phyloP scores from a whole-genome alignment of 2,113 vertebrate genomes.

The Nibea albiflora region DNA sequence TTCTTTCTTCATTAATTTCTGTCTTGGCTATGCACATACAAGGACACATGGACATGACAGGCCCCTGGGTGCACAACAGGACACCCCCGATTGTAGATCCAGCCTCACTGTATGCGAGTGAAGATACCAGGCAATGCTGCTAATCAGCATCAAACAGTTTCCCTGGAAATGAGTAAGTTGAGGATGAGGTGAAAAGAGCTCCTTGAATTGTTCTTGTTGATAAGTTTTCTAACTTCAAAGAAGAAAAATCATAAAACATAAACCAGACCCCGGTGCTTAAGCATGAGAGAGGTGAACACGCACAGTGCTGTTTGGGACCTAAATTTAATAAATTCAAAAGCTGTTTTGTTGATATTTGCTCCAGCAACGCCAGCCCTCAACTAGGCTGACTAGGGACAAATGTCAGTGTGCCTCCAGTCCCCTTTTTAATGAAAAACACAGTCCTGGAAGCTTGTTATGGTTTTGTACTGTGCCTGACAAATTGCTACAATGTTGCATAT shows the following conservation, averaged over 20 bases:
- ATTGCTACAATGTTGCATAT: conserved; percentile 1
- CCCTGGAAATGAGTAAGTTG: conserved; percentile 9
- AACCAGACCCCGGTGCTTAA: conserved; percentile 24
- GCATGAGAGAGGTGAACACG: background rate
- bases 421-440: conserved; percentile 51
- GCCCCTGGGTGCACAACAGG: conserved; percentile 13
- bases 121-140: conserved; percentile 3
- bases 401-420: conserved; percentile 23
- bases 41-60: background rate
- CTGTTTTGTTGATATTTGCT: conserved; percentile 50
- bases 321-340: conserved; percentile 52
- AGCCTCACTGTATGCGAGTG: conserved; percentile 8
- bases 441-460: conserved; percentile 18
- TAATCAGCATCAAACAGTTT: conserved; percentile 37
- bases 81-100: conserved; percentile 20
- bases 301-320: conserved; percentile 25
- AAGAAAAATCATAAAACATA: conserved; percentile 5
- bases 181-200: conserved; percentile 25
- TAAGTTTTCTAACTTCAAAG: conserved; percentile 28
- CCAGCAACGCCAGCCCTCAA: conserved; percentile 17
- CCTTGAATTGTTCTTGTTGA: conserved; percentile 21
- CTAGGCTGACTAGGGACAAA: conserved; percentile 28
- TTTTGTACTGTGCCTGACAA: conserved; percentile 29
- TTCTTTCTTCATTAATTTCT: conserved; percentile 16
- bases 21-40: conserved; percentile 5